Evolutionary conservation across 2,888 invertebrate species (phyloP), one percentile per base, ranked within the genome.

Genomic region (Diachrysia chrysitis): DNA sequence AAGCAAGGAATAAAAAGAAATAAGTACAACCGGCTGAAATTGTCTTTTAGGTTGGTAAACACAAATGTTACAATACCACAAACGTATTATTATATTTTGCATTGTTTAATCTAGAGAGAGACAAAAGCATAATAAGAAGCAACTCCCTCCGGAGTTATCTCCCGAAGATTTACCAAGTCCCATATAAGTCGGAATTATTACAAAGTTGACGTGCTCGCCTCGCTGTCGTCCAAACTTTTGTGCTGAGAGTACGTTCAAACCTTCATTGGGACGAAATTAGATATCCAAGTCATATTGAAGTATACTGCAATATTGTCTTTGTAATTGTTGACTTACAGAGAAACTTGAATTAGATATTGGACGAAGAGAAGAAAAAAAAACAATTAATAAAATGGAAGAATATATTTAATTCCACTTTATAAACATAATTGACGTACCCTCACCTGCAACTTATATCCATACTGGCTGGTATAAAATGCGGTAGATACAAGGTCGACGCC

Each of bases 161-260:
- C 48, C n/a, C 0, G 12, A 51, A 51, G 48, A 51, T 51, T 51
- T 51, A 51, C 19, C 48, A 51, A 51, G 10, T 51, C 21, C 48
- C 48, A 51, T 51, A 51, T 51, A 51, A 51, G 35, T 14, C 53
- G 54, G 21, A 23, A 61, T 35, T 61, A 54, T 51, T 51, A 12
- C 48, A 21, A 51, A 51, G 12, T 51, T 51, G 48, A 51, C 48
- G 48, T 21, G 48, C 48, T 12, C 19, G 48, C 48, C 10, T 10
- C 48, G 48, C 48, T 21, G 48, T 21, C 48, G 48, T 12, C 10
- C 48, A 51, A 51, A 51, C 19, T 51, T 51, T 51, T 51, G 48
- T 21, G 19, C 48, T 2, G 19, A 3, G 21, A 51, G 12, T 51
- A 21, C 21, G 48, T 51, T 51, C 19, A 4, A 51, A 51, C 48